Conservation (phyloP, 1,140 invertebrate species). For the Drosophila kanapiae region DNA sequence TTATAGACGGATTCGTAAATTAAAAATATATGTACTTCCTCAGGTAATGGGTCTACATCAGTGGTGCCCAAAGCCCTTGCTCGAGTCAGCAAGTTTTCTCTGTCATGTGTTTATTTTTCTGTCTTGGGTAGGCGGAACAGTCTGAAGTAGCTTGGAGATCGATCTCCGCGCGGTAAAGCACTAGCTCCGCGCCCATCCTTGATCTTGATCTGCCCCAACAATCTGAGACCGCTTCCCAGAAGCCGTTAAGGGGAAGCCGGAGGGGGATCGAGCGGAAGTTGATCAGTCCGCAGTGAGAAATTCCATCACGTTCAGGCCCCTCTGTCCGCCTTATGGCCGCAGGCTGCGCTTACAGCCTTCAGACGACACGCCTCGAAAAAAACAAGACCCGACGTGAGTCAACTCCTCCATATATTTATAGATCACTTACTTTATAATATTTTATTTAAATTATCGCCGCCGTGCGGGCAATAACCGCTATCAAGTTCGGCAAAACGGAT, state of each 20-base stretch:
- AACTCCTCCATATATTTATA: slow-evolving; percentile 68
- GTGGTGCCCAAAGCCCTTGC: too few species aligned
- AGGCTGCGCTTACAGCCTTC: slow-evolving; percentile 43
- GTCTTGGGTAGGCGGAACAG: slow-evolving; percentile 1
- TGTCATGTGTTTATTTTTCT: too few species aligned
- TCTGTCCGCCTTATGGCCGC: slow-evolving; percentile 12
- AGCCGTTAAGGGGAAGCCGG: slow-evolving; percentile 7
- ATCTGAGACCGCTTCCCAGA: slow-evolving; percentile 8
- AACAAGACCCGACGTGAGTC: slow-evolving; percentile 52
- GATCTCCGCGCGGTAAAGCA: slow-evolving; percentile 1
- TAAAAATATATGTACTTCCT: background rate
- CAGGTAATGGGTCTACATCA: too few species aligned
- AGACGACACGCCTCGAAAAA: slow-evolving; percentile 55
- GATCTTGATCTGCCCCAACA: slow-evolving; percentile 22
- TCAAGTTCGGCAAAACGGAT: slow-evolving; percentile 68
- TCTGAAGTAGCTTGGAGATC: slow-evolving; percentile 5
- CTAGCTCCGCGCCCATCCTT: background rate
- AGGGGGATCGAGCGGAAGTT: slow-evolving; percentile 17
- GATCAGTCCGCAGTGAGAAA: slow-evolving; percentile 10
- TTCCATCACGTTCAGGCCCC: slow-evolving; percentile 48
- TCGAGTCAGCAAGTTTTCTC: too few species aligned
- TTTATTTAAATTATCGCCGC: slow-evolving; percentile 45
- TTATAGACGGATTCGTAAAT: background rate
- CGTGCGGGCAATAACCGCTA: slow-evolving; percentile 66
- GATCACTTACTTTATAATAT: slow-evolving; percentile 53